Evolutionary conservation across 2,888 invertebrate genomes (phyloP).

Genomic region (Cyclophora punctaria): DNA sequence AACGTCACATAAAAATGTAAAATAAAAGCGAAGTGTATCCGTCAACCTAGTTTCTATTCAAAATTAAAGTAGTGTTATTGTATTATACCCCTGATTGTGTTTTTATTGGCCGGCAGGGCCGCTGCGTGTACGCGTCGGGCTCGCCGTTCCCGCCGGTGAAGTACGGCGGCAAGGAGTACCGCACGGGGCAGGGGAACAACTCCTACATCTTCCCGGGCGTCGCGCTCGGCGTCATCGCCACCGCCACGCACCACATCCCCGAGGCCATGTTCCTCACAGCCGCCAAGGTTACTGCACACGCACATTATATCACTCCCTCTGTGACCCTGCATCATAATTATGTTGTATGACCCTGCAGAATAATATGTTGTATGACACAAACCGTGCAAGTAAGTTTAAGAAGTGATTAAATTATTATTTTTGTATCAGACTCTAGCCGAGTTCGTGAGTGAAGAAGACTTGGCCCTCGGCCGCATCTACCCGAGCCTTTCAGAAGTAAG

Average conservation of each 20-base stretch:
- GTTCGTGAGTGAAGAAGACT: slow-evolving; percentile 86
- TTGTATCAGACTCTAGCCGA: slow-evolving; percentile 83
- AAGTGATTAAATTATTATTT: neutral
- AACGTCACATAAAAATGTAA: too few relatives aligned
- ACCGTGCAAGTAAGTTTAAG: neutral
- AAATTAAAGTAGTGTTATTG: too few relatives aligned
- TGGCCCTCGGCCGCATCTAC: slow-evolving; percentile 91
- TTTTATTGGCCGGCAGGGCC: slow-evolving; percentile 79
- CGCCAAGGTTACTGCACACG: slow-evolving; percentile 79
- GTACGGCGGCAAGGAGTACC: slow-evolving; percentile 84
- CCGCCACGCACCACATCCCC: slow-evolving; percentile 93
- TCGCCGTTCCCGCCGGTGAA: slow-evolving; percentile 94
- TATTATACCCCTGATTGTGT: too few relatives aligned
- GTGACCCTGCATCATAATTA: too few relatives aligned
- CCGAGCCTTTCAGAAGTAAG: slow-evolving; percentile 90
- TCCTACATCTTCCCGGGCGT: slow-evolving; percentile 98
- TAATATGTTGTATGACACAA: neutral
- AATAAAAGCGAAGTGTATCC: too few relatives aligned
- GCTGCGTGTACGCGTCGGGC: slow-evolving; percentile 95
- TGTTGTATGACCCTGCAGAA: neutral
- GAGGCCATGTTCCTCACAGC: slow-evolving; percentile 96
- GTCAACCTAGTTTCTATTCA: too few relatives aligned
- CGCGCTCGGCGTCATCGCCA: slow-evolving; percentile 93
- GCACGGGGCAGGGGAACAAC: slow-evolving; percentile 98
- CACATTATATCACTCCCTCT: too few relatives aligned